phyloP scores from a whole-genome alignment of 64 coral and sea anemone species.

The Stichodactyla mertensii region DNA sequence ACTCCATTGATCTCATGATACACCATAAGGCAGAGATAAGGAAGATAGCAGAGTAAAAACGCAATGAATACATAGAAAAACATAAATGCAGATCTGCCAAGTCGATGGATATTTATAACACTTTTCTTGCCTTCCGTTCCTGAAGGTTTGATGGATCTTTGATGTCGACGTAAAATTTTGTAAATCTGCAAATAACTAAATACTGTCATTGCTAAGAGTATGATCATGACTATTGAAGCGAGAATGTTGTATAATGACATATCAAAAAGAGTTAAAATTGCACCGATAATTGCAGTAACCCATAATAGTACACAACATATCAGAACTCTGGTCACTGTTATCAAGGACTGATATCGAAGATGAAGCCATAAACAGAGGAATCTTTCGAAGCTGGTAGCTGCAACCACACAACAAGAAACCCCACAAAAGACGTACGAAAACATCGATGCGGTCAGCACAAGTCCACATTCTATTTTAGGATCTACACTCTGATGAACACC shows the following conservation, averaged over 20 bases:
- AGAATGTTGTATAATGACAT: slow-evolving; percentile 5
- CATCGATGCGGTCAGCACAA: not conserved
- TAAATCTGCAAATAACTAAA: not conserved
- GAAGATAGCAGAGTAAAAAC: not conserved
- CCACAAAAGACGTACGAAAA: not conserved
- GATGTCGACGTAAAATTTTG: not conserved
- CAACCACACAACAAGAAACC: not conserved
- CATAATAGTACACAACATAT: not conserved
- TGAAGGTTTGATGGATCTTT: not conserved
- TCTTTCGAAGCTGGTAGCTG: not conserved
- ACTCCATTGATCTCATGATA: not conserved
- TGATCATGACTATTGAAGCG: not conserved
- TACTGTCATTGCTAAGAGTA: not conserved
- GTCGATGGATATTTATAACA: not conserved
- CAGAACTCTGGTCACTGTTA: not conserved
- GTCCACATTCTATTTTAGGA: not conserved
- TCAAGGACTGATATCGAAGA: not conserved
- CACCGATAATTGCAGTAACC: not conserved
- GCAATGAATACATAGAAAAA: slow-evolving; percentile 8
- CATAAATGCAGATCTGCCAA: not conserved
- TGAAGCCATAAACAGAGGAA: not conserved
- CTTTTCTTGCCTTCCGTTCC: not conserved
- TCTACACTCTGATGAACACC: not conserved
- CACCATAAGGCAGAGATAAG: not conserved
- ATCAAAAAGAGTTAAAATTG: not conserved